Base-by-base conservation (phyloP, 2,113 vertebrate genomes). In the Seriola quinqueradiata region DNA sequence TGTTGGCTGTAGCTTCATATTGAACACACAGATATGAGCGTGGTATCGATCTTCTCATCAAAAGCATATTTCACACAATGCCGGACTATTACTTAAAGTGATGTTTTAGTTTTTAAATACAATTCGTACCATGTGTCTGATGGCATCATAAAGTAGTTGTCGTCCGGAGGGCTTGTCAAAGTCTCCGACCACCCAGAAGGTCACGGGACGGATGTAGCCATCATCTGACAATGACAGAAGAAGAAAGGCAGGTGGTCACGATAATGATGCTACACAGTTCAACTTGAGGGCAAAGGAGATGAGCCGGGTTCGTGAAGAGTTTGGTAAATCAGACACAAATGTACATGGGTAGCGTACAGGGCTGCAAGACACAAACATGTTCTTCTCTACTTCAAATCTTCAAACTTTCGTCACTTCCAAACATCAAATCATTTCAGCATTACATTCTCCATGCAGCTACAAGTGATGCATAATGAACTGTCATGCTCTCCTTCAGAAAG, bases 101-200 rank as follows among this genome's bases (percentile, higher is more conserved):
- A 13, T n/a, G 8, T n/a, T 54, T 13, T 3, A n/a, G 19, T 42
- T 23, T 64, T 64, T 40, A 23, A 13, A 64, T 6, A n/a, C 40
- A 42, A 36, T n/a, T 64, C 2, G 40, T 94, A 97, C 98, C 96
- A 97, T 98, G 93, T 99, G 98, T 93, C 96, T 97, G 91, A 99
- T 97, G 76, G 97, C 97, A 86, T 99, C 97, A 42, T 99, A 99
- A n/a, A 99, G 87, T 76, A 99, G 89, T 6, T 97, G 97, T 54
- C 98, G 96, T 77, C 98, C 98, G 0, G 97, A 96, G 58, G 97
- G 95, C 52, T 94, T 95, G 93, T 97, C 97, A 83, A 99, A 99
- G 93, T 99, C 98, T 70, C 97, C 98, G 68, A 99, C 97, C 77
- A 99, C 96, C 98, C 98, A 99, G 86, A 98, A 99, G 17, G 98